Evolutionary conservation across 1,140 invertebrate genomes (phyloP), one percentile per base, ranked within the genome.

Genomic region (Bombus waltoni): DNA sequence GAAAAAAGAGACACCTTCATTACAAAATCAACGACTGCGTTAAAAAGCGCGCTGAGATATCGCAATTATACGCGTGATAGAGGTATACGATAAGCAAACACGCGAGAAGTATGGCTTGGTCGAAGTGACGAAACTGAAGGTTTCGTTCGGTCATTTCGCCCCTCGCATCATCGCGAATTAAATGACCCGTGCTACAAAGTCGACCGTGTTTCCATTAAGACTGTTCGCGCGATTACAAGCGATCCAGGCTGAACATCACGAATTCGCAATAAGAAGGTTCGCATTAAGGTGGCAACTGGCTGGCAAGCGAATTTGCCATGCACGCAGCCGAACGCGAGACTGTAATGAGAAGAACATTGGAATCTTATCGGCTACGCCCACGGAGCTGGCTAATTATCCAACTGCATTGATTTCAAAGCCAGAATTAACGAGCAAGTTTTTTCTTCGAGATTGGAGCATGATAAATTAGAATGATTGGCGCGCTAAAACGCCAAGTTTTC

Each of bases 301-400:
- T 59, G 81, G 74, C 74, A 79, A 87, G 79, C 84, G 73, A 70
- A 90, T 92, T 88, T 73, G 86, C 81, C 76, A 88, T 76, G 88
- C 78, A 66, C 75, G 77, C 53, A 66, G 62, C 74, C 72, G 83
- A 65, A 89, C 32, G 57, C 74, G 47, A 59, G 65, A 40, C 77
- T 86, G 87, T 89, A 91, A 91, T 87, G 89, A 89, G 86, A 88
- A 87, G 85, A 88, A 91, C 87, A 85, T 84, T 76, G 73, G 81
- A 85, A 89, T 91, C 89, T 91, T 91, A 91, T 91, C 90, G 81
- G 82, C 80, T 83, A 68, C 79, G 87, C 88, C 87, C 81, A 88
- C 87, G 83, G 53, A 83, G 65, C 83, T 76, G 72, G 83, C 90
- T 88, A 91, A 91, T 91, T 91, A 91, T 91, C 88, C 88, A 62